A percentile compares a stretch with the other conserved stretches of the same genome.
These are phyloP conservation scores for Benthosema pterotum DNA, from an alignment of 2,797 vertebrate genomes.

Conservation along the genomic window DNA sequence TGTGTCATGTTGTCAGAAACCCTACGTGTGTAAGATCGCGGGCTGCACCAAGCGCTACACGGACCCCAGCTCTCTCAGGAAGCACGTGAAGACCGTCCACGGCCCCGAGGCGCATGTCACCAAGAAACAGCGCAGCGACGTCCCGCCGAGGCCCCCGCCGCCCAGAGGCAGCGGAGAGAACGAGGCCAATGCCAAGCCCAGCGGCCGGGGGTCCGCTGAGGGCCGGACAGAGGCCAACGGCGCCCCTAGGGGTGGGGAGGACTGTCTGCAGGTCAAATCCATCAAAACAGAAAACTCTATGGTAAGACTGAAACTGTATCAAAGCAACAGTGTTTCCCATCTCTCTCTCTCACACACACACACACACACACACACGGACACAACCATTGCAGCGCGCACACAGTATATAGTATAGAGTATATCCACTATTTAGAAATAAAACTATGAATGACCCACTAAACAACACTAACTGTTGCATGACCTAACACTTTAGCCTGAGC, in stretches of 20 bases:
- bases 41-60: slow-evolving; percentile 98
- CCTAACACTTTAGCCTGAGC: too few relatives aligned
- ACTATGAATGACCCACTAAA: too few relatives aligned
- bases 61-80: slow-evolving; percentile 97
- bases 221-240: slow-evolving; percentile 84
- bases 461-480: too few relatives aligned
- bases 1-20: slow-evolving; percentile 86
- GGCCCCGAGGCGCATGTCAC: slow-evolving; percentile 98
- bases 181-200: slow-evolving; percentile 82
- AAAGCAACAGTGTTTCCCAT: too few relatives aligned
- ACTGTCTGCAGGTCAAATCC: slow-evolving; percentile 87
- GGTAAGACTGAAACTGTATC: slow-evolving; percentile 78
- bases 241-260: slow-evolving; percentile 83
- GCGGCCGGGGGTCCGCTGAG: slow-evolving; percentile 72
- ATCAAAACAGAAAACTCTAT: slow-evolving; percentile 95
- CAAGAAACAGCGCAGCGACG: slow-evolving; percentile 92
- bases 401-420: too few relatives aligned
- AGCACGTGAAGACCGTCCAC: slow-evolving; percentile 97
- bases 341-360: too few relatives aligned
- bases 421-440: too few relatives aligned
- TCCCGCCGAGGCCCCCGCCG: slow-evolving; percentile 80
- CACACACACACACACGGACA: too few relatives aligned
- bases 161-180: slow-evolving; percentile 90
- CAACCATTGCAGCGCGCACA: too few relatives aligned
- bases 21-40: slow-evolving; percentile 96